phyloP scores from a whole-genome alignment of 2,888 invertebrate species.

The Aelia acuminata region DNA sequence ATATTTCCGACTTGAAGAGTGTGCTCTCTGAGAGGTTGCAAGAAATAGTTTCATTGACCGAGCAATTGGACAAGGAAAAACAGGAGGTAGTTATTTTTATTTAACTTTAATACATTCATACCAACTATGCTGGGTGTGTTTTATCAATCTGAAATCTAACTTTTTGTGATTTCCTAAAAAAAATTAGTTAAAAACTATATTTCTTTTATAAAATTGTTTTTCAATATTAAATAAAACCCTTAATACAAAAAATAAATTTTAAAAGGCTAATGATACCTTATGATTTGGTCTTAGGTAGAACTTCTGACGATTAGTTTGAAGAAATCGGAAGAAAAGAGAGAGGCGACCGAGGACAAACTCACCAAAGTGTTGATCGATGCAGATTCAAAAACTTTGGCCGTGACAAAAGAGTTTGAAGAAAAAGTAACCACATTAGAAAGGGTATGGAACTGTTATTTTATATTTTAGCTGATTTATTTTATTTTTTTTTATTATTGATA shows the following conservation, averaged over 20 bases:
- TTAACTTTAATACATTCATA: too few relatives aligned
- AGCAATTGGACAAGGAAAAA: constrained; percentile 69
- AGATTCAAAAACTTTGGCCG: constrained; percentile 48
- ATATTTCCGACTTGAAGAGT: constrained; percentile 77
- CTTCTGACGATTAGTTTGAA: constrained; percentile 54
- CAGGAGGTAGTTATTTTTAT: constrained; percentile 69
- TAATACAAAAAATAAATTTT: background rate
- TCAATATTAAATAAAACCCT: too few relatives aligned
- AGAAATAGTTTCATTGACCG: constrained; percentile 70
- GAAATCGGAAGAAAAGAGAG: constrained; percentile 52
- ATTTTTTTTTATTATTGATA: too few relatives aligned
- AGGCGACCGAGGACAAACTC: constrained; percentile 33
- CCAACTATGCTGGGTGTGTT: too few relatives aligned
- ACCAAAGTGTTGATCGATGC: constrained; percentile 38
- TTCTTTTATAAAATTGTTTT: too few relatives aligned
- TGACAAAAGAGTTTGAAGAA: constrained; percentile 56
- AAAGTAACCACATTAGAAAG: constrained; percentile 51
- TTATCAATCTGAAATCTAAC: too few relatives aligned
- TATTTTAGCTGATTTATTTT: too few relatives aligned
- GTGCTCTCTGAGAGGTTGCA: constrained; percentile 78
- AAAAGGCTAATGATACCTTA: background rate
- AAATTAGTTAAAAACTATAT: too few relatives aligned
- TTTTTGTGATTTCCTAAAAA: too few relatives aligned
- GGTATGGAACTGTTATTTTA: background rate
- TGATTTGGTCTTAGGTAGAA: constrained; percentile 46